A percentile compares a stretch with the other conserved stretches of the same genome.
phyloP scores from a whole-genome alignment of 2,888 invertebrate species.

The Ophion ventricosus region DNA sequence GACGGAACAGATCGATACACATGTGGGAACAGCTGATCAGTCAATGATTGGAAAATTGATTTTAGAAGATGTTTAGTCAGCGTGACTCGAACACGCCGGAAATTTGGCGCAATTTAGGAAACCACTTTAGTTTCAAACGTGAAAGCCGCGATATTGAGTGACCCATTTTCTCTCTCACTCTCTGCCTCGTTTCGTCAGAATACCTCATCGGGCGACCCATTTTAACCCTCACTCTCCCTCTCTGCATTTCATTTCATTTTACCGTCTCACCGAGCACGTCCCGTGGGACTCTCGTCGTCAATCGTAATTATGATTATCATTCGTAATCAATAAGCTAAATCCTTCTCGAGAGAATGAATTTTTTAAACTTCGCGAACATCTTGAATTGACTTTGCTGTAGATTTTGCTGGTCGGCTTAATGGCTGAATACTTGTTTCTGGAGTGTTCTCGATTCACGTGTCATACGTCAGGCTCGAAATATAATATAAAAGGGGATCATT shows the following conservation, averaged over 20 bases:
- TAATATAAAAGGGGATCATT: not conserved
- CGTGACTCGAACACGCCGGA: not conserved
- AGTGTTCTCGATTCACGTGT: not conserved
- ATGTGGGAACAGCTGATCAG: not conserved
- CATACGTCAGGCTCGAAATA: not conserved
- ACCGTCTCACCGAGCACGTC: conserved; percentile 29
- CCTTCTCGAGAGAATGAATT: not conserved
- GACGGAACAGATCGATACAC: not conserved
- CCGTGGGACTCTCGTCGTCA: not conserved
- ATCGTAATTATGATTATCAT: not conserved
- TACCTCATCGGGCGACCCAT: not conserved
- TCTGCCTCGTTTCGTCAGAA: conserved; percentile 12
- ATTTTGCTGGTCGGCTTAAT: not conserved
- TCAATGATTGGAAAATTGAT: not conserved
- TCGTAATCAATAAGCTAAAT: not conserved
- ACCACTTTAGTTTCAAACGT: conserved; percentile 24
- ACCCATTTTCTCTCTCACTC: conserved; percentile 50
- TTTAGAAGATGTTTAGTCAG: not conserved
- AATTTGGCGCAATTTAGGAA: conserved; percentile 24
- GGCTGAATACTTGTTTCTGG: not conserved
- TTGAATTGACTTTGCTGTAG: not conserved
- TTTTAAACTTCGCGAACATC: not conserved
- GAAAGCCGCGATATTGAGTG: conserved; percentile 48
- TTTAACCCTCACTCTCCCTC: conserved; percentile 20
- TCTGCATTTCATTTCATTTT: conserved; percentile 36